These are phyloP conservation scores for Sebastes minor DNA, from an alignment of 2,797 vertebrate species.

Conservation along the genomic window DNA sequence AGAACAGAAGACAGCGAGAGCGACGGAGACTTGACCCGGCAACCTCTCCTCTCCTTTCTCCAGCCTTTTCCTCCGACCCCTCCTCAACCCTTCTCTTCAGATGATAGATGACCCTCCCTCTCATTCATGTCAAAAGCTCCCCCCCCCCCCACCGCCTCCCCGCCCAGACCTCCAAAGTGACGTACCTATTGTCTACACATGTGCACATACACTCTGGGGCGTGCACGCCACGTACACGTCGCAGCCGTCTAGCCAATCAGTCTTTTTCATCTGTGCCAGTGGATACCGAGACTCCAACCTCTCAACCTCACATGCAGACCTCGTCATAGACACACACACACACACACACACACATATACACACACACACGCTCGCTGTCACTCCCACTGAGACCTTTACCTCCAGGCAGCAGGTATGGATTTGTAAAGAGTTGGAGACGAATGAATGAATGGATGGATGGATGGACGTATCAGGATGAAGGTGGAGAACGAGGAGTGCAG, in stretches of 20 bases:
- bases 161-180: conserved; percentile 50
- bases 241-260: conserved; percentile 30
- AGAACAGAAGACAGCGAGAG: conserved; percentile 46
- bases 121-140: conserved; percentile 69
- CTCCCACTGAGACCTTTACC: conserved; percentile 56
- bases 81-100: conserved; percentile 44
- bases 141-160: conserved; percentile 17
- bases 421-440: conserved; percentile 43
- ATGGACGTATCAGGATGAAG: conserved; percentile 43
- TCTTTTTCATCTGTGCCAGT: conserved; percentile 68
- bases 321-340: conserved; percentile 44
- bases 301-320: conserved; percentile 26
- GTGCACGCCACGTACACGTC: not conserved
- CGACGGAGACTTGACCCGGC: conserved; percentile 67
- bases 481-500: conserved; percentile 40
- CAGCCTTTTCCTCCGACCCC: conserved; percentile 39
- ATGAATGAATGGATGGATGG: conserved; percentile 47
- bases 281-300: conserved; percentile 26
- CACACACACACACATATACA: conserved; percentile 38
- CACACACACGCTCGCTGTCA: conserved; percentile 32
- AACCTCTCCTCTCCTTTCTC: conserved; percentile 55
- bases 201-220: conserved; percentile 33
- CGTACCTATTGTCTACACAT: conserved; percentile 57
- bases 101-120: conserved; percentile 81
- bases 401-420: conserved; percentile 74